Evolutionary conservation across 2,797 vertebrate genomes (phyloP), one percentile per base, ranked within the genome.

Genomic region (Cirrhinus mrigala): DNA sequence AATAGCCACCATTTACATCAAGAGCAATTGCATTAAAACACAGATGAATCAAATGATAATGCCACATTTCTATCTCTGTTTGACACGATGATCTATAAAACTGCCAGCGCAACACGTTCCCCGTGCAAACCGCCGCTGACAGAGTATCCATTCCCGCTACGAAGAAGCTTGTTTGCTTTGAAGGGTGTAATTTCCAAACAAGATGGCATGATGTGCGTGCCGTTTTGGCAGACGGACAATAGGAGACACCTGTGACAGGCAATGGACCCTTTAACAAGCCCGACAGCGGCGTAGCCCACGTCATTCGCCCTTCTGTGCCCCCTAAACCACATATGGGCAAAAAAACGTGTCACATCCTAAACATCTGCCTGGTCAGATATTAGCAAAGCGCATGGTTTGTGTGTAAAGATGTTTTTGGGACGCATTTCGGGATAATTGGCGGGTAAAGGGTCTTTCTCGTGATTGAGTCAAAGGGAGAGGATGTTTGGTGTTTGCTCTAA

Each of bases 171-270:
- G 79, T 74, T 87, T 85, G 89, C 16, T 87, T 80, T 52, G 71
- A 52, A 76, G 84, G 84, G 52, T 85, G 33, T 87, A 85, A 71
- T 83, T 81, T 91, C 83, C 89, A 80, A 20, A 18, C 84, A 79
- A 71, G 76, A 79, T 71, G 50, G 68, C 60, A 3, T 86, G 76
- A 62, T 89, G 74, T 89, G 58, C 58, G 50, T 69, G 83, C 79
- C 46, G 29, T 88, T 87, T 82, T 88, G 85, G 54, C 84, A 88
- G 84, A 82, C 85, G 52, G 82, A 94, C 90, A 94, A 93, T 91
- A 81, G 79, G 62, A 89, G 84, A 89, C 93, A 95, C 92, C 85
- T 88, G 92, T 88, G 74, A 86, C 85, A 5, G 56, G 87, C 82
- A 89, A 86, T 90, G 84, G 85, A 83, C 37, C 88, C 77, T 85